Conservation (phyloP, 2,888 invertebrate genomes). For the Pristionchus exspectatus region DNA sequence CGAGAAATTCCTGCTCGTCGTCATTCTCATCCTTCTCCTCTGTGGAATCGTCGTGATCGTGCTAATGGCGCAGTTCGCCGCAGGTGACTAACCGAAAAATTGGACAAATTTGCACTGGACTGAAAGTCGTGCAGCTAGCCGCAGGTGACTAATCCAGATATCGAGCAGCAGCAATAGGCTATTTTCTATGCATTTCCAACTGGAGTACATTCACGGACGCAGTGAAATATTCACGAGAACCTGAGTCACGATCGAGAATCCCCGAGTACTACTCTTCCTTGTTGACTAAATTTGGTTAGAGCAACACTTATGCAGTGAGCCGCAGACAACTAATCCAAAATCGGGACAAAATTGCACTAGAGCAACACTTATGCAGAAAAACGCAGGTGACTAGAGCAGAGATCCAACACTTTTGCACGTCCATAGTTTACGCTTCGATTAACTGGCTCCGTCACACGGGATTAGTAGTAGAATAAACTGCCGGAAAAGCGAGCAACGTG, state of each 20-base stretch:
- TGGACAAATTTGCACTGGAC: not conserved
- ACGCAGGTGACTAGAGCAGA: not conserved
- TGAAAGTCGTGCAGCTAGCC: not conserved
- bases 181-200: too few relatives aligned
- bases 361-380: not conserved
- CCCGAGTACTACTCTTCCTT: too few relatives aligned
- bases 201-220: too few relatives aligned
- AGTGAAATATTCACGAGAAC: too few relatives aligned
- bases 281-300: too few relatives aligned
- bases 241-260: too few relatives aligned
- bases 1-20: conserved; percentile 65
- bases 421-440: not conserved
- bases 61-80: conserved; percentile 61
- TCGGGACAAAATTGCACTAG: not conserved
- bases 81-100: conserved; percentile 1
- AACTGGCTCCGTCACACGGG: not conserved
- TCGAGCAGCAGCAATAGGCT: too few relatives aligned
- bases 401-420: not conserved
- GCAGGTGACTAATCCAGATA: not conserved
- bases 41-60: conserved; percentile 59
- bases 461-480: not conserved
- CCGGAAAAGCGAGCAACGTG: not conserved
- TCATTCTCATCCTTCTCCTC: conserved; percentile 60
- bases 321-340: conserved; percentile 1
- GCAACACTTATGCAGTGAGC: too few relatives aligned